Percentiles rank a stretch among this genome's conserved stretches.
Conservation (phyloP, 2,888 invertebrate species). For the Drosophila heteroneura region DNA sequence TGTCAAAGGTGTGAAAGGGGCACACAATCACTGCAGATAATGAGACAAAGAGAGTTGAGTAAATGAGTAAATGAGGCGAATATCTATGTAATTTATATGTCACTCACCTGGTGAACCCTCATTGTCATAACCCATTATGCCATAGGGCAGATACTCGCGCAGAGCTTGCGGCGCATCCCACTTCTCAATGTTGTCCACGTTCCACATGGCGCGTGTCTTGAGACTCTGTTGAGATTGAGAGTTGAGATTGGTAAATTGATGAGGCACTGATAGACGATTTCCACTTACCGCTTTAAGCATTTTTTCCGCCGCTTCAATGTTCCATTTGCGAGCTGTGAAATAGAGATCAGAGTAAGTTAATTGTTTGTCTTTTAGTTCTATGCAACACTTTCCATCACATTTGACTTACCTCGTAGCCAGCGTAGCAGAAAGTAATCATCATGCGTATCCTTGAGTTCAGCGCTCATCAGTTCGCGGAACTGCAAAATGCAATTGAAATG, state of each 20-base stretch:
- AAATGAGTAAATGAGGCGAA: not conserved
- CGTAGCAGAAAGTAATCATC: conserved; percentile 92
- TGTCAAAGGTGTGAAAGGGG: conserved; percentile 92
- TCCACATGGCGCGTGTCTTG: conserved; percentile 87
- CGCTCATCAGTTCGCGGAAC: conserved; percentile 90
- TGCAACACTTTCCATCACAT: not conserved
- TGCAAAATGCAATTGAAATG: conserved; percentile 82
- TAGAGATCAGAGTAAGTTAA: not conserved
- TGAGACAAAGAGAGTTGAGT: not conserved
- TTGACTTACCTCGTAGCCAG: conserved; percentile 91
- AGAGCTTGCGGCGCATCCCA: conserved; percentile 91
- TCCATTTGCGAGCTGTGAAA: conserved; percentile 91
- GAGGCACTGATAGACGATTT: not conserved
- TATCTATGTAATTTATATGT: not conserved
- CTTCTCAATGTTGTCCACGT: conserved; percentile 88
- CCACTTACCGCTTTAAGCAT: conserved; percentile 94
- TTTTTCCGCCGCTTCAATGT: conserved; percentile 94
- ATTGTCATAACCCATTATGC: conserved; percentile 92
- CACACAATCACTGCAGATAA: conserved; percentile 89
- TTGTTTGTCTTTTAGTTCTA: not conserved
- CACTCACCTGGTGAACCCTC: conserved; percentile 90
- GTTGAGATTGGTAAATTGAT: not conserved
- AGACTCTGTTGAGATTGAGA: conserved; percentile 62
- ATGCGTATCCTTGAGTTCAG: conserved; percentile 89
- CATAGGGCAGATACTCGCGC: conserved; percentile 91